phyloP scores from a whole-genome alignment of 2,113 vertebrate species.

The Tachycineta bicolor region DNA sequence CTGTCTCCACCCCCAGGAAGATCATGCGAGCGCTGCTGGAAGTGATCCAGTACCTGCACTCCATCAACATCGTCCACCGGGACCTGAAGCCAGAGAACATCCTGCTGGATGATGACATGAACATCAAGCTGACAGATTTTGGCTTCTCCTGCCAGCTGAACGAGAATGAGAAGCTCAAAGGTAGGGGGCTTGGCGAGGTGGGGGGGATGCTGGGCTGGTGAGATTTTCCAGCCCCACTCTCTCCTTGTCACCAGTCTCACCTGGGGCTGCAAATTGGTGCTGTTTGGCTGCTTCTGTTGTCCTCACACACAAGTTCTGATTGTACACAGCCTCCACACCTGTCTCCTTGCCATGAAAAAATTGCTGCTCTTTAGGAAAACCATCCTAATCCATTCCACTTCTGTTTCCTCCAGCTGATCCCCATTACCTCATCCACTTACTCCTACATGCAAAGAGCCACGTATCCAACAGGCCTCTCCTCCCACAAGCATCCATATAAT shows the following conservation, averaged over 20 bases:
- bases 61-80: constrained; percentile 91
- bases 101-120: constrained; percentile 92
- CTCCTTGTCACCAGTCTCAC: background rate
- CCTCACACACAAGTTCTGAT: background rate
- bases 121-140: constrained; percentile 97
- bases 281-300: background rate
- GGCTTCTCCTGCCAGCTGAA: constrained; percentile 90
- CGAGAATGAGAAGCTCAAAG: constrained; percentile 84
- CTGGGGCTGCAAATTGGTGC: accelerated
- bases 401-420: background rate
- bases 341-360: background rate
- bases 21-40: constrained; percentile 93
- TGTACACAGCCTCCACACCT: background rate
- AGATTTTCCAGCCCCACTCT: background rate
- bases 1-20: constrained; percentile 76
- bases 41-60: constrained; percentile 88
- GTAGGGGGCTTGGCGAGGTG: constrained; percentile 29
- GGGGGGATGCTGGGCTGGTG: background rate
- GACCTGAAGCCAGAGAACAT: constrained; percentile 98
- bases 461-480: accelerated
- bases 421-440: background rate
- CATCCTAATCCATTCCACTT: background rate
- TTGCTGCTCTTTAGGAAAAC: background rate
- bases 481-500: accelerated
- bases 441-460: background rate